Percentiles rank a stretch among this genome's conserved stretches.
These are phyloP conservation scores for Malurus alboscapulatus DNA, from an alignment of 2,113 vertebrate species.

Conservation along the genomic window DNA sequence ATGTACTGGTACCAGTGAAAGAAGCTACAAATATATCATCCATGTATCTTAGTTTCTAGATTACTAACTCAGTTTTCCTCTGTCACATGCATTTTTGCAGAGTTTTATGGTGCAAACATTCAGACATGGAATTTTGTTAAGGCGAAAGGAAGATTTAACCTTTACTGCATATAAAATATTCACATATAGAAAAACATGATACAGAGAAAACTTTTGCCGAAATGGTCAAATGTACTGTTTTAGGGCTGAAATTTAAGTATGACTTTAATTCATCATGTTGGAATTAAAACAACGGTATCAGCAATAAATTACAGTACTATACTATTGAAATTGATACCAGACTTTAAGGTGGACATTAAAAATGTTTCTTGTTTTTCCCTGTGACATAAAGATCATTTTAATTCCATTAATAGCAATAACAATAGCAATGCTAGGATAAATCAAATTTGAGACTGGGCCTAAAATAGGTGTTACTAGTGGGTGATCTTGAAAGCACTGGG, in stretches of 20 bases:
- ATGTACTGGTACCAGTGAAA: not conserved
- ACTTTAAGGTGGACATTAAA: not conserved
- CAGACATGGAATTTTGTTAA: not conserved
- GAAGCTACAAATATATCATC: rapidly evolving
- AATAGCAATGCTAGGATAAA: not conserved
- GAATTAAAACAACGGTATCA: not conserved
- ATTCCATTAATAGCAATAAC: not conserved
- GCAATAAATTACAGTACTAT: not conserved
- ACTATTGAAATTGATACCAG: not conserved
- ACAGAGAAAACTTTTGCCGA: not conserved
- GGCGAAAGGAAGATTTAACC: not conserved
- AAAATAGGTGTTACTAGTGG: rapidly evolving
- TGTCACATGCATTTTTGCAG: not conserved
- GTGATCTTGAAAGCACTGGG: not conserved
- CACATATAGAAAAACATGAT: not conserved
- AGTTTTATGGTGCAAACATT: not conserved
- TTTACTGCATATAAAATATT: not conserved
- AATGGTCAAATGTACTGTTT: not conserved
- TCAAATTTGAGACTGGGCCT: not conserved
- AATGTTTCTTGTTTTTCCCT: not conserved
- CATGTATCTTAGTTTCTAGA: not conserved
- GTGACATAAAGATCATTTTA: not conserved
- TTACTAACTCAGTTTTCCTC: not conserved
- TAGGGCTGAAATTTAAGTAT: not conserved
- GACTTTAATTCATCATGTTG: not conserved